Evolutionary conservation across 2,113 vertebrate genomes (phyloP).

Genomic region (Gadus chalcogrammus): DNA sequence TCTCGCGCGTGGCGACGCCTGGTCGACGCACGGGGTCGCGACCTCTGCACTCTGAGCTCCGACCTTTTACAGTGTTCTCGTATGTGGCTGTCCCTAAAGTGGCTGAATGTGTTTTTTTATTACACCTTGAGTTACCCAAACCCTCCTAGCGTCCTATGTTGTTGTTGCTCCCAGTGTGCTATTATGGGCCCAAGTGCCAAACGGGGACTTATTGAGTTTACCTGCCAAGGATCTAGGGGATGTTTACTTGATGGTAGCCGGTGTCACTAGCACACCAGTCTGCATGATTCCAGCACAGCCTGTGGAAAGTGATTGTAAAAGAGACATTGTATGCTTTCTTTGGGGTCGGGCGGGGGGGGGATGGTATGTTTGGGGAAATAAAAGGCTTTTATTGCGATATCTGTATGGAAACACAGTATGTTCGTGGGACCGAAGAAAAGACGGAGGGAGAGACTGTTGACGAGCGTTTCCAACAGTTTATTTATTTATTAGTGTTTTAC

Average conservation of each 20-base stretch:
- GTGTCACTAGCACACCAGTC: not conserved
- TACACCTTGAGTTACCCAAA: too few relatives aligned
- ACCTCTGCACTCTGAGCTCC: slow-evolving; percentile 50
- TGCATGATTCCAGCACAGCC: slow-evolving; percentile 25
- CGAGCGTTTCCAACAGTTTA: slow-evolving; percentile 22
- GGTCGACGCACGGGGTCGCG: slow-evolving; percentile 44
- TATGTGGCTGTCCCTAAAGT: slow-evolving; percentile 46
- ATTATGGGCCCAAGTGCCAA: slow-evolving; percentile 29
- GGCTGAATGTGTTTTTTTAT: slow-evolving; percentile 53
- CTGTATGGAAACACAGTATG: slow-evolving; percentile 25
- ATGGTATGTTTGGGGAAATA: not conserved
- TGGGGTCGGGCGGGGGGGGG: too few relatives aligned
- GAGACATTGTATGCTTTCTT: slow-evolving; percentile 37
- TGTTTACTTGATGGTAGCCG: slow-evolving; percentile 8
- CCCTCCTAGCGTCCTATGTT: slow-evolving; percentile 15
- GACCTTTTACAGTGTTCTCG: slow-evolving; percentile 53
- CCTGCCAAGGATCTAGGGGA: not conserved
- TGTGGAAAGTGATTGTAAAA: slow-evolving; percentile 21
- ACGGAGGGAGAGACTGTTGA: slow-evolving; percentile 25
- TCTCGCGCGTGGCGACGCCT: slow-evolving; percentile 45
- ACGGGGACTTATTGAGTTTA: slow-evolving; percentile 20
- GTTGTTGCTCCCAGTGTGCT: slow-evolving; percentile 27
- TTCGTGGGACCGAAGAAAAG: slow-evolving; percentile 42
- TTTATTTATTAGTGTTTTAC: slow-evolving; percentile 48
- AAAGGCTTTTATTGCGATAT: slow-evolving; percentile 22